phyloP scores from a whole-genome alignment of 2,113 vertebrate species.

The Sisor rabdophorus region DNA sequence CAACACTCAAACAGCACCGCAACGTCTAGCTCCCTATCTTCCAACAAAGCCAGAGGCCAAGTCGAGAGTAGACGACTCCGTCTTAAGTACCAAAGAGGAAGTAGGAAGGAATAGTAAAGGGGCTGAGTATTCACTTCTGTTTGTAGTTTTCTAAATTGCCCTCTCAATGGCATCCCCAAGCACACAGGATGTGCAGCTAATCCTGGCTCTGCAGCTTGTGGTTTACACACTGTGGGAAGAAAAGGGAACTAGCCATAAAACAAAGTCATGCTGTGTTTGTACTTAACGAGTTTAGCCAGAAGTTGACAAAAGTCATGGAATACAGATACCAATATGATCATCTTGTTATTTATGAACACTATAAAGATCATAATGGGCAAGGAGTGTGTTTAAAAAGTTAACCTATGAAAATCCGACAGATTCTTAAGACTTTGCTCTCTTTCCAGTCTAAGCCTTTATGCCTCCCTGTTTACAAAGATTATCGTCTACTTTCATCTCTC shows the following conservation, averaged over 20 bases:
- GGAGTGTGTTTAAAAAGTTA: conserved; percentile 4
- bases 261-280: conserved; percentile 53
- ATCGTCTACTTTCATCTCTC: conserved; percentile 70
- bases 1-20: conserved; percentile 36
- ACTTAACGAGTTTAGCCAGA: conserved; percentile 56
- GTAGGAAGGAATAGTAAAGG: conserved; percentile 36
- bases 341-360: conserved; percentile 29
- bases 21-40: conserved; percentile 39
- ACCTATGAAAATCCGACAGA: conserved; percentile 58
- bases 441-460: conserved; percentile 42
- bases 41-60: conserved; percentile 52
- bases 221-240: conserved; percentile 50
- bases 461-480: conserved; percentile 68
- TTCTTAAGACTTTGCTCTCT: conserved; percentile 63
- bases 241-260: conserved; percentile 50
- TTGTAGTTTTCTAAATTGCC: conserved; percentile 70
- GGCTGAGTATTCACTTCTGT: conserved; percentile 65
- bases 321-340: conserved; percentile 49
- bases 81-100: conserved; percentile 56
- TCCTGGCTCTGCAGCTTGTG: conserved; percentile 55
- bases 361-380: background rate
- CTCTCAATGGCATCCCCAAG: conserved; percentile 64
- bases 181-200: conserved; percentile 68
- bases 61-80: conserved; percentile 43
- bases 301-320: conserved; percentile 51